phyloP scores from a whole-genome alignment of 2,888 invertebrate genomes.

The Argynnis bischoffii region DNA sequence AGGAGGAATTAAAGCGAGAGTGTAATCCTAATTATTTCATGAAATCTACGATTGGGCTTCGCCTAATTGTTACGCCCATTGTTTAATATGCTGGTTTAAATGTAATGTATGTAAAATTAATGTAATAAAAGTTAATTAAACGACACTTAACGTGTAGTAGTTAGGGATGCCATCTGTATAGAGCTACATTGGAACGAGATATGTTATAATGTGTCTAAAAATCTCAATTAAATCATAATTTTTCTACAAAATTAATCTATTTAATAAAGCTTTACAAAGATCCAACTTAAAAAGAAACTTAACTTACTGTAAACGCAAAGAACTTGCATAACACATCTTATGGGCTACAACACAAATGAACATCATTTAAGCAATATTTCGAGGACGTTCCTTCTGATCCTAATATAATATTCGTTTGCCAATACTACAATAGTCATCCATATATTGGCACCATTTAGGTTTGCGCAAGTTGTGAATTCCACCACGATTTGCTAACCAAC shows the following conservation, averaged over 20 bases:
- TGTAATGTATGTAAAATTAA: constrained; percentile 8
- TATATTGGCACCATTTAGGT: constrained; percentile 15
- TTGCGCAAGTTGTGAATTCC: constrained; percentile 31
- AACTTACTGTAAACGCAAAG: no score
- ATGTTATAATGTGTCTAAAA: no score
- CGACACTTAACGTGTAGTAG: not conserved
- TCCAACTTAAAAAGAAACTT: no score
- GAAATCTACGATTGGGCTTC: constrained; percentile 17
- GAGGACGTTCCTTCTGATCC: not conserved
- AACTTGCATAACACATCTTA: no score
- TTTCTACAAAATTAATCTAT: no score
- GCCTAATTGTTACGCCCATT: constrained; percentile 14
- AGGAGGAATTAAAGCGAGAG: constrained; percentile 17
- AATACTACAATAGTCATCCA: constrained; percentile 11
- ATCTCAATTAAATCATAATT: no score
- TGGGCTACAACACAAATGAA: not conserved
- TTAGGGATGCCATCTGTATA: not conserved
- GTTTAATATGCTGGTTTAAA: constrained; percentile 9
- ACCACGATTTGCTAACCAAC: constrained; percentile 28
- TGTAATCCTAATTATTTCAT: constrained; percentile 28
- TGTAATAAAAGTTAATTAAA: constrained; percentile 14
- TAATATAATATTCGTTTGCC: constrained; percentile 12
- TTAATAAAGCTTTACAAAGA: no score
- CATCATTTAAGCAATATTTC: not conserved
- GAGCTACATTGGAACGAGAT: no score